Conservation (phyloP, 2,113 vertebrate genomes). For the Vulpes lagopus region DNA sequence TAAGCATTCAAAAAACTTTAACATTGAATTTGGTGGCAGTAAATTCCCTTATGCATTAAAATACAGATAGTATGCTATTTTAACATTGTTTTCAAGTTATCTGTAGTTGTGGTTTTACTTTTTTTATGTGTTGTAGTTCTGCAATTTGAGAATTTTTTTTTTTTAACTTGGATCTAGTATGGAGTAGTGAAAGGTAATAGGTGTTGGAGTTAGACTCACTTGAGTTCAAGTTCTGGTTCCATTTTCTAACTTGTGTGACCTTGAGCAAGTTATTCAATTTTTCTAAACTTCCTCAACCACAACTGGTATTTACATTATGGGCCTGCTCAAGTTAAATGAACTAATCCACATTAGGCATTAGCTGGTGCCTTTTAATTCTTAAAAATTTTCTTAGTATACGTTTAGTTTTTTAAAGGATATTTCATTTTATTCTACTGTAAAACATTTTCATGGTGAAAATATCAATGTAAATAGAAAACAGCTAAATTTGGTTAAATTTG, state of each 20-base stretch:
- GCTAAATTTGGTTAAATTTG: not conserved
- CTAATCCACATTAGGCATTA: not conserved
- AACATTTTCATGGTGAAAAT: conserved; percentile 43
- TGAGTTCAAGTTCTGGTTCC: not conserved
- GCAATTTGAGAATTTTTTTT: not conserved
- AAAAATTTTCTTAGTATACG: not conserved
- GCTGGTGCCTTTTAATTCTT: not conserved
- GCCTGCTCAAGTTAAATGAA: not conserved
- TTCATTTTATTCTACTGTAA: not conserved
- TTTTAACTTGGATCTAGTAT: not conserved
- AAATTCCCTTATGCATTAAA: conserved; percentile 14
- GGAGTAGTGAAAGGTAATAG: not conserved
- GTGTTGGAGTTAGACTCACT: not conserved
- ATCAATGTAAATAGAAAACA: not conserved
- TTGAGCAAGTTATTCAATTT: not conserved
- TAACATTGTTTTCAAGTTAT: not conserved
- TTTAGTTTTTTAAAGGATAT: not conserved
- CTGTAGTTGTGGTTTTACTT: not conserved
- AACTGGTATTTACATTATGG: not conserved
- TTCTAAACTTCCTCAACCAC: not conserved
- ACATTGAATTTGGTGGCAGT: not conserved
- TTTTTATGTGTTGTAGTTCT: not conserved
- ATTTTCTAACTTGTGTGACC: not conserved
- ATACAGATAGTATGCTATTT: not conserved
- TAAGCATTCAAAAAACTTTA: not conserved